Evolutionary conservation across 2,113 vertebrate genomes (phyloP).

Genomic region (Tamias sibiricus): DNA sequence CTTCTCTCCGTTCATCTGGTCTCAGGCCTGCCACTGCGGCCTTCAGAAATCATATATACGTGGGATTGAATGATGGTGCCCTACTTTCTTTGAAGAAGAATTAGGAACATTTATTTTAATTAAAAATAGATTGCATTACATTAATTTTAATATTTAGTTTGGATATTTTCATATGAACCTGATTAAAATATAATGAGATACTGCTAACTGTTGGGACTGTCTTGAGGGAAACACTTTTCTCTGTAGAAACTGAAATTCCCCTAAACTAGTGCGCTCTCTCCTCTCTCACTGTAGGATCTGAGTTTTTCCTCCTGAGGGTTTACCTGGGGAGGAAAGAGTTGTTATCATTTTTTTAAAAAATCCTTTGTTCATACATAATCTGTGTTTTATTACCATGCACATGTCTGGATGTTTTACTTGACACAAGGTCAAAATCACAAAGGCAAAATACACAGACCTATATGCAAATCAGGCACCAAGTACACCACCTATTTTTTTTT

Average conservation of each 20-base stretch:
- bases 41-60: background rate
- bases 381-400: background rate
- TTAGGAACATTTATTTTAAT: constrained; percentile 7
- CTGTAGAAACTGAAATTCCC: background rate
- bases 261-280: background rate
- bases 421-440: background rate
- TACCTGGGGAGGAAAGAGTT: background rate
- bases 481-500: background rate
- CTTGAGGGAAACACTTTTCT: background rate
- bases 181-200: background rate
- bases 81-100: background rate
- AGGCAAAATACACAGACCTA: background rate
- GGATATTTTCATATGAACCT: background rate
- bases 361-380: background rate
- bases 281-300: background rate
- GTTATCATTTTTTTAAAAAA: background rate
- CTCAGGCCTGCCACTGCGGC: background rate
- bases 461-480: background rate
- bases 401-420: background rate
- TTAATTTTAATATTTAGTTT: background rate
- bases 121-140: background rate
- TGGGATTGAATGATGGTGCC: too few relatives aligned
- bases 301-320: background rate
- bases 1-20: background rate
- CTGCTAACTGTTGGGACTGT: background rate